Evolutionary conservation across 2,797 vertebrate species (phyloP), one percentile per base, ranked within the genome.

Genomic region (Semaprochilodus insignis): DNA sequence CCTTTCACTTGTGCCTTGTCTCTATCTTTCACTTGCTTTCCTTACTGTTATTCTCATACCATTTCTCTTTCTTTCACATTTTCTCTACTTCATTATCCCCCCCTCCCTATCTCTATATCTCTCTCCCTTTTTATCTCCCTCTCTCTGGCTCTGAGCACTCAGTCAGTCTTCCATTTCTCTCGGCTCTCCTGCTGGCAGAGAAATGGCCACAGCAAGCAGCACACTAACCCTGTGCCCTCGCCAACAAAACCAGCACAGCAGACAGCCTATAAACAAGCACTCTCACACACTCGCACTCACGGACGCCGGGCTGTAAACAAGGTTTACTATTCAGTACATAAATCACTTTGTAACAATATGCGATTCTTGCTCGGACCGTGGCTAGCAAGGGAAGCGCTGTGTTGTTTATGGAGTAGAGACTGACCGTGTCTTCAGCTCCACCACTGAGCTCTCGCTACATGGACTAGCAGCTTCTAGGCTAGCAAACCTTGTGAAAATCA

Each of bases 141-240:
- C n/a, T 27, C 40, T 13, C 27, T 79, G 34, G 15, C 71, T 54
- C 19, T 34, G 48, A 84, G 76, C 78, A 72, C 55, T 87, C 81
- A 85, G 85, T 87, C 89, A 84, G 67, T 80, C 81, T 87, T 83
- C 77, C 83, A 75, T 87, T 78, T 73, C 81, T 87, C 80, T 60
- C 76, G 60, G 75, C 82, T 88, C 81, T 87, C 90, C 88, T 89
- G 85, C 90, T 88, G 86, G 89, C 87, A 81, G 81, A 51, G 84
- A 87, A 84, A 85, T 85, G 75, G 87, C 77, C 82, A 87, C 81
- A 87, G 82, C 78, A 52, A 82, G 87, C 80, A 88, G 86, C 85
- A 76, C 76, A 80, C 84, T 89, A 89, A 91, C 86, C 91, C 84
- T 69, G 73, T 77, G 70, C 88, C 89, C 86, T 86, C 65, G 74